phyloP scores from a whole-genome alignment of 2,113 vertebrate species.

The Podilymbus podiceps region DNA sequence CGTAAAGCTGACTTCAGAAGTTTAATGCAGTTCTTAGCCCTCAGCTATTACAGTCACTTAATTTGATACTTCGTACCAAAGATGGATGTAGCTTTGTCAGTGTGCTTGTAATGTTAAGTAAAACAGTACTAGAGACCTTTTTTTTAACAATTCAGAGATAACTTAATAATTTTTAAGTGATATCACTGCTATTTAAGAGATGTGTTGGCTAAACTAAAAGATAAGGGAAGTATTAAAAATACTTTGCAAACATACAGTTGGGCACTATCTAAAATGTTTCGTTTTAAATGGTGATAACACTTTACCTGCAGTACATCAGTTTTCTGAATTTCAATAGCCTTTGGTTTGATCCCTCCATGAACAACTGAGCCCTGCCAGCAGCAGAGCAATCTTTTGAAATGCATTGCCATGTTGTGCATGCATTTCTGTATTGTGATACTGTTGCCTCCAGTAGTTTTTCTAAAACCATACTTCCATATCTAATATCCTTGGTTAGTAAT shows the following conservation, averaged over 20 bases:
- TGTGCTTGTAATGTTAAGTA: neutral
- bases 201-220: neutral
- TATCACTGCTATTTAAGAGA: neutral
- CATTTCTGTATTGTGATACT: neutral
- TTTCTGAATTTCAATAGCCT: neutral
- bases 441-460: neutral
- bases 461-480: neutral
- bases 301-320: neutral
- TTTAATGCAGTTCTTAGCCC: neutral
- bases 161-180: neutral
- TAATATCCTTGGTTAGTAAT: constrained; percentile 20
- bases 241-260: neutral
- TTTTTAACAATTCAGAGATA: neutral
- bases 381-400: neutral
- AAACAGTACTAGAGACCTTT: neutral
- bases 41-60: neutral
- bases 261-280: neutral
- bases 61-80: neutral
- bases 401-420: neutral
- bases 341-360: neutral
- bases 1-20: neutral
- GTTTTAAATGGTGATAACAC: neutral
- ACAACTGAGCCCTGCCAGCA: neutral
- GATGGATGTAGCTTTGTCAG: neutral
- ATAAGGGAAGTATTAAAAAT: neutral